Base-by-base conservation (phyloP, 2,888 invertebrate genomes). In the Brachynemurus nebulosus region DNA sequence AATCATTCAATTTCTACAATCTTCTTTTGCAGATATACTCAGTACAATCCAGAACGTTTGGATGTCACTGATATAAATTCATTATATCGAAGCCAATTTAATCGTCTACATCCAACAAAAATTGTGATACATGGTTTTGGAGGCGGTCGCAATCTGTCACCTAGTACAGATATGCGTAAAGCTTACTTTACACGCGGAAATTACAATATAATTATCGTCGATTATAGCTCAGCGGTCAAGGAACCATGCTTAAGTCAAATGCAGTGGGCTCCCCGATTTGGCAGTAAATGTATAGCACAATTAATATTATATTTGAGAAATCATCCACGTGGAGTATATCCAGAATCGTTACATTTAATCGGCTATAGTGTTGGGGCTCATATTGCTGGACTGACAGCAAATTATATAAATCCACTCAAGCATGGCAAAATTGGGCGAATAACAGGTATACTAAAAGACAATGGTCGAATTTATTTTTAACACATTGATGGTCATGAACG, bases 41-140 rank as follows among this genome's bases (percentile, higher is more conserved):
- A 86, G 67, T 71, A 78, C 46, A 69, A 74, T 50, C 86, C 86
- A 1, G 79, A 81, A 50, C 65, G 80, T 6, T 55, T 89, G 40
- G 74, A 88, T 57, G 80, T 85, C 0, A 68, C 77, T 18, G 74
- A 80, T 54, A 67, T 73, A 37, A 75, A 80, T 27, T 81, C 86
- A 0, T 63, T 91, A 17, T 76, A 76, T 51, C 71, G 72, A 47
- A 84, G 86, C 0, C 77, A 73, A 52, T 92, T 88, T 62, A 84
- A 90, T 62, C 72, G 78, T 0, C 72, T 70, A 0, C 77, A 85
- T 60, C 80, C 84, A 0, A 86, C 88, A 4, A 92, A 92, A 67
- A 72, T 93, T 17, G 78, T 93, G 37, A 85, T 92, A 14, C 92
- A 92, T 57, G 92, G 92, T 5, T 92, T 93, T 56, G 88, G 89